Evolutionary conservation across 2,888 invertebrate species (phyloP).

Genomic region (Prosopocoilus inquinatus): DNA sequence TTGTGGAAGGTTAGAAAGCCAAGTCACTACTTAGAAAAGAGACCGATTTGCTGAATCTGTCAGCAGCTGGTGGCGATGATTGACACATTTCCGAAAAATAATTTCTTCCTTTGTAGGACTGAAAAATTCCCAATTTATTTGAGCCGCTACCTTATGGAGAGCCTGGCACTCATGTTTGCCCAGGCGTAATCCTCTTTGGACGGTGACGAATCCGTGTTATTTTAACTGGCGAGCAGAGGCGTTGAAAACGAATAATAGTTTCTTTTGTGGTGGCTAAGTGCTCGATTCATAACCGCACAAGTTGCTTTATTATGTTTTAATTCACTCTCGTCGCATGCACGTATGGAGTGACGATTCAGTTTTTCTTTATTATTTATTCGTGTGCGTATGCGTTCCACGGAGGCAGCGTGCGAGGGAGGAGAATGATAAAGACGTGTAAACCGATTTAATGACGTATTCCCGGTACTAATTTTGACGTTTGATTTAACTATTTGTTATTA

Average conservation of each 20-base stretch:
- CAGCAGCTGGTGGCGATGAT: neutral
- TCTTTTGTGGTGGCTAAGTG: constrained; percentile 10
- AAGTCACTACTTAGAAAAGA: neutral
- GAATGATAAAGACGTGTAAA: no score
- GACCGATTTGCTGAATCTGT: neutral
- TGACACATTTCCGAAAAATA: neutral
- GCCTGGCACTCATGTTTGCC: neutral
- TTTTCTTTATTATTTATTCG: neutral
- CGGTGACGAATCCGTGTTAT: constrained; percentile 9
- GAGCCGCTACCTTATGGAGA: no score
- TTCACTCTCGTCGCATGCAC: neutral
- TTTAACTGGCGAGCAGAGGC: constrained; percentile 12
- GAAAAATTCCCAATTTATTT: no score
- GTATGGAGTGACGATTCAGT: neutral
- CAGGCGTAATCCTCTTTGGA: constrained; percentile 11
- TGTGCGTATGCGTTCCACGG: no score
- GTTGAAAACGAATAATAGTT: constrained; percentile 12
- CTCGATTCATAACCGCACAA: constrained; percentile 1
- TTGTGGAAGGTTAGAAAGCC: neutral
- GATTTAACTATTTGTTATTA: no score
- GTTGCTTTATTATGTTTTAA: neutral
- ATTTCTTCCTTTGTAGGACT: no score
- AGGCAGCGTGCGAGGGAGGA: no score
- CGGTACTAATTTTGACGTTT: no score
- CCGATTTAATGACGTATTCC: no score